phyloP scores from a whole-genome alignment of 2,797 vertebrate genomes.

The Tragelaphus eurycerus region DNA sequence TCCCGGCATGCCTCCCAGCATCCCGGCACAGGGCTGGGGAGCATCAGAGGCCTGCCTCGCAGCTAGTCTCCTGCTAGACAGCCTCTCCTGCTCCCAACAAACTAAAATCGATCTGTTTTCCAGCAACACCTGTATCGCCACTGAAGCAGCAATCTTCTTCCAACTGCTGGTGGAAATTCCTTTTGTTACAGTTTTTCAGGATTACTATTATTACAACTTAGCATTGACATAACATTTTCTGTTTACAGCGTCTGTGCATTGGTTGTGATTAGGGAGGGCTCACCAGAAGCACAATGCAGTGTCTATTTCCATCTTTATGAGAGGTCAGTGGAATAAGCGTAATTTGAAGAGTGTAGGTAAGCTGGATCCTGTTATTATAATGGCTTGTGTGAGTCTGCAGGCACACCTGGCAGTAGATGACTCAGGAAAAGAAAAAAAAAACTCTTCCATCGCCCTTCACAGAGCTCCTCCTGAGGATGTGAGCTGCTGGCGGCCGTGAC shows the following conservation, averaged over 20 bases:
- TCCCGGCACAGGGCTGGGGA: too few species aligned
- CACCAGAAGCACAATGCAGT: constrained; percentile 34
- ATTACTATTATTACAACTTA: constrained; percentile 72
- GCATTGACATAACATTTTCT: constrained; percentile 70
- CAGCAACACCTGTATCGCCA: background rate
- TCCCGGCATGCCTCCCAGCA: background rate
- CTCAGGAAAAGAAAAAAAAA: background rate
- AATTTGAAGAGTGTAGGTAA: constrained; percentile 46
- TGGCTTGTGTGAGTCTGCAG: constrained; percentile 40
- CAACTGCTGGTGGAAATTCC: constrained; percentile 59
- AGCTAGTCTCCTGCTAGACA: background rate
- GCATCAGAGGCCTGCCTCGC: accelerated
- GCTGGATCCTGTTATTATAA: constrained; percentile 43
- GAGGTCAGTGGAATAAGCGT: constrained; percentile 57
- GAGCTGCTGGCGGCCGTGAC: accelerated
- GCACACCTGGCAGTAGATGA: background rate
- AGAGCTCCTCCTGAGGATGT: background rate
- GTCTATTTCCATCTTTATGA: constrained; percentile 54
- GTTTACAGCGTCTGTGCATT: constrained; percentile 39
- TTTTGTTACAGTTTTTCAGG: constrained; percentile 60
- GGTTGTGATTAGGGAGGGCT: constrained; percentile 63
- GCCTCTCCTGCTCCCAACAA: background rate
- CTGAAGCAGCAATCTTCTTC: constrained; percentile 56
- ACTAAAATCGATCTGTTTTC: constrained; percentile 30
- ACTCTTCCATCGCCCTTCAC: too few species aligned